Percentiles rank a stretch among this genome's conserved stretches.
phyloP scores from a whole-genome alignment of 2,888 invertebrate species.

The Hermaeophaga mercurialis region DNA sequence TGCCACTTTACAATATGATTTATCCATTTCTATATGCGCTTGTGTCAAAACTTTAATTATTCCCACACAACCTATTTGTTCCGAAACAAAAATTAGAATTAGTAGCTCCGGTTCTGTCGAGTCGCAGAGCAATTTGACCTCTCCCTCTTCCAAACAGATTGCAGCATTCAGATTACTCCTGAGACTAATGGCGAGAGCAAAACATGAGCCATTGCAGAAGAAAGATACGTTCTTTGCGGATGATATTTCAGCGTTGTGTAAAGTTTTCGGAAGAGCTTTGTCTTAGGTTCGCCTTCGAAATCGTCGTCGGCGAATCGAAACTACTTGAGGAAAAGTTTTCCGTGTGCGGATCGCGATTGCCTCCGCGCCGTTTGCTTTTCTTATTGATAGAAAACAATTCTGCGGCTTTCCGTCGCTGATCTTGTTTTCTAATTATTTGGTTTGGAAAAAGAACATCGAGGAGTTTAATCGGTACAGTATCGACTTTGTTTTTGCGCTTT shows the following conservation, averaged over 20 bases:
- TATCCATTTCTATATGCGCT: too few species aligned
- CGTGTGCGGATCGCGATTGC: neutral
- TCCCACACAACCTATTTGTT: slow-evolving; percentile 17
- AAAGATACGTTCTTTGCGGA: slow-evolving; percentile 45
- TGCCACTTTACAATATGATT: too few species aligned
- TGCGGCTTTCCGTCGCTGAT: neutral
- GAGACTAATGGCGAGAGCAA: slow-evolving; percentile 44
- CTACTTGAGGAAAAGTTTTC: slow-evolving; percentile 23
- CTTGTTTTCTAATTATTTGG: neutral
- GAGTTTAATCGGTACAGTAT: neutral
- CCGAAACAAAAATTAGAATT: slow-evolving; percentile 14
- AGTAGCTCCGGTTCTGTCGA: slow-evolving; percentile 13
- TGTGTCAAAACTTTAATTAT: too few species aligned
- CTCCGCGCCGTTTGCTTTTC: neutral
- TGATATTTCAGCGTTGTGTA: slow-evolving; percentile 32
- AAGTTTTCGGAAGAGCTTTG: slow-evolving; percentile 37
- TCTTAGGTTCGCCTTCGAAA: slow-evolving; percentile 17
- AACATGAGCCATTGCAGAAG: slow-evolving; percentile 49
- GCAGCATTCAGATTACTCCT: slow-evolving; percentile 45
- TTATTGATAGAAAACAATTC: slow-evolving; percentile 12
- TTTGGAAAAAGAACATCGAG: neutral
- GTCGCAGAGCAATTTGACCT: slow-evolving; percentile 15
- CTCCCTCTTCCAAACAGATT: slow-evolving; percentile 18
- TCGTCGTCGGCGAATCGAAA: slow-evolving; percentile 8
- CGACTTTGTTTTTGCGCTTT: too few species aligned